Percentiles rank a stretch among this genome's conserved stretches.
Conservation (phyloP, 1,140 invertebrate species). For the Thaumatotibia leucotreta region DNA sequence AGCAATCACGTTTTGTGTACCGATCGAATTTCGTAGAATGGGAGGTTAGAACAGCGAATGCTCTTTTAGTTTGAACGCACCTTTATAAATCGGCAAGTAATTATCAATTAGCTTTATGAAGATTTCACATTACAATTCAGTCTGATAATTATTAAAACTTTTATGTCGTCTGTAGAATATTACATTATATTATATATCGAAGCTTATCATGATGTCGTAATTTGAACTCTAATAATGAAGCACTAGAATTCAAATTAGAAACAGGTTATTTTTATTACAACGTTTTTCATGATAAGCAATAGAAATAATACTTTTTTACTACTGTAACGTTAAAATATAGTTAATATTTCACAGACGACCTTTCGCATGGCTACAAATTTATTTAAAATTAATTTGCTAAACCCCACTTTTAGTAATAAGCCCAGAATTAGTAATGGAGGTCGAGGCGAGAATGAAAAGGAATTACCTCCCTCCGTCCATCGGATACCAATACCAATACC, state of each 20-base stretch:
- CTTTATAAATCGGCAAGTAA: too few species aligned
- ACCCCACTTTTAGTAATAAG: slow-evolving; percentile 83
- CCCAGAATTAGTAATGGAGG: slow-evolving; percentile 90
- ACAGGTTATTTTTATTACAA: too few species aligned
- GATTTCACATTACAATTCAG: neutral
- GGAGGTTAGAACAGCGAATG: too few species aligned
- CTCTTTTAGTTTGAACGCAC: too few species aligned
- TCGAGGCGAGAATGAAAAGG: slow-evolving; percentile 92
- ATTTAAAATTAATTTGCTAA: slow-evolving; percentile 69
- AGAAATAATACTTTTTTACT: too few species aligned
- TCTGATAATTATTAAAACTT: neutral
- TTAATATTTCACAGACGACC: neutral
- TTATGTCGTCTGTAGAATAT: neutral
- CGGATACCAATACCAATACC: slow-evolving; percentile 49
- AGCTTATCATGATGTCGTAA: too few species aligned
- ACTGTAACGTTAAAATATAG: neutral
- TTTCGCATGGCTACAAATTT: slow-evolving; percentile 37
- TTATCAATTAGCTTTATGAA: too few species aligned
- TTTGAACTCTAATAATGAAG: too few species aligned
- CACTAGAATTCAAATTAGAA: too few species aligned
- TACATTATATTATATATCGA: neutral
- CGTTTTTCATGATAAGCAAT: too few species aligned
- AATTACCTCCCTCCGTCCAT: slow-evolving; percentile 85
- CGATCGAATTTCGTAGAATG: too few species aligned
- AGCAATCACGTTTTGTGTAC: too few species aligned